These are phyloP conservation scores for Drosophila teissieri DNA, from an alignment of 1,140 invertebrate species.

Conservation along the genomic window DNA sequence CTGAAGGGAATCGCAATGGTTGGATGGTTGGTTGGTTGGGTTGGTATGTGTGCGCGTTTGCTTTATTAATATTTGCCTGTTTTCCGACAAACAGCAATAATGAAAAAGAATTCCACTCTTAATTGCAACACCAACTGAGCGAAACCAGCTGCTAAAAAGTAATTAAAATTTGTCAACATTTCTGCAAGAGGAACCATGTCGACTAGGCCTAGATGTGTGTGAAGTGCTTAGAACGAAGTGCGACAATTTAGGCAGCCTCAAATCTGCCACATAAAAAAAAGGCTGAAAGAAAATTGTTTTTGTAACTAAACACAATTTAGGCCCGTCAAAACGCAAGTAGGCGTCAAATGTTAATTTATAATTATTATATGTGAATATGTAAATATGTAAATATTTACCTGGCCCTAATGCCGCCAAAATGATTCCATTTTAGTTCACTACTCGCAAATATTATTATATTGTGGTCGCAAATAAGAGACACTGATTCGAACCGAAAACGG, in stretches of 20 bases:
- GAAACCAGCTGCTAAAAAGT: slow-evolving; percentile 66
- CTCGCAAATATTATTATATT: slow-evolving; percentile 18
- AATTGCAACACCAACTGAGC: slow-evolving; percentile 67
- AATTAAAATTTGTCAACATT: slow-evolving; percentile 82
- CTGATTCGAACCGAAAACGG: slow-evolving; percentile 1
- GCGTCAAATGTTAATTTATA: slow-evolving; percentile 62
- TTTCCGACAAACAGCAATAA: slow-evolving; percentile 69
- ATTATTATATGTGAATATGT: slow-evolving; percentile 33
- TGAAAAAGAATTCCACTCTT: slow-evolving; percentile 75
- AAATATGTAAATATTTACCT: slow-evolving; percentile 33
- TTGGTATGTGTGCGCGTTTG: slow-evolving; percentile 3
- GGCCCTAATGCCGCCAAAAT: slow-evolving; percentile 16
- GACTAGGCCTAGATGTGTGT: slow-evolving; percentile 27
- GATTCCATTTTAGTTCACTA: slow-evolving; percentile 33
- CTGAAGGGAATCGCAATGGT: slow-evolving; percentile 3
- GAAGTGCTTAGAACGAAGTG: slow-evolving; percentile 4
- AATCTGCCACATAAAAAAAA: slow-evolving; percentile 19
- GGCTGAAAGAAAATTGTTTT: slow-evolving; percentile 27
- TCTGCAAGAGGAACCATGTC: slow-evolving; percentile 30
- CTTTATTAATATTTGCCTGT: slow-evolving; percentile 52
- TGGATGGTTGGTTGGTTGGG: neutral
- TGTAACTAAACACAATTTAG: slow-evolving; percentile 31
- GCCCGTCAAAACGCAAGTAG: slow-evolving; percentile 39
- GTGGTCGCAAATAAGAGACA: slow-evolving; percentile 1
- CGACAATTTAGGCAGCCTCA: neutral